Percentiles rank a stretch among this genome's conserved stretches.
Conservation (phyloP, 2,888 invertebrate species). For the Dicycla oo region DNA sequence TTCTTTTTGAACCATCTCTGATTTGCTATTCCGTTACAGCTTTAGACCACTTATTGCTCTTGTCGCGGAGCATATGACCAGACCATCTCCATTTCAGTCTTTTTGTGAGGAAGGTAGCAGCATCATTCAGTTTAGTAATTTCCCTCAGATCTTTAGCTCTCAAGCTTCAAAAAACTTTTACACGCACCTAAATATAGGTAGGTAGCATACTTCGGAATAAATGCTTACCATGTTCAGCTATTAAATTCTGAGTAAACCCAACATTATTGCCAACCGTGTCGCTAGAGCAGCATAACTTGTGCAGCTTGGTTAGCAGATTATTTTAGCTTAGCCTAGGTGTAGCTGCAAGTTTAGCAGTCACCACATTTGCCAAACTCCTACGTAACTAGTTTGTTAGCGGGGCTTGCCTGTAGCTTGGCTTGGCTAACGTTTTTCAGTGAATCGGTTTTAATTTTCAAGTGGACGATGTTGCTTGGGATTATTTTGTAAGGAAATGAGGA, state of each 20-base stretch:
- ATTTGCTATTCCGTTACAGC: no score
- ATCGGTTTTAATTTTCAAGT: conserved; percentile 22
- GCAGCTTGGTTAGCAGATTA: conserved; percentile 54
- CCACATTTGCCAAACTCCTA: conserved; percentile 53
- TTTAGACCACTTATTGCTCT: no score
- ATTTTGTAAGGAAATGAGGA: no score
- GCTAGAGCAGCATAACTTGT: conserved; percentile 42
- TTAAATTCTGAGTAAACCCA: conserved; percentile 22
- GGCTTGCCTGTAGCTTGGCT: conserved; percentile 14
- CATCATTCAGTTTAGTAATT: no score
- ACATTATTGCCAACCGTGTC: conserved; percentile 24
- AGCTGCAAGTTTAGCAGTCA: conserved; percentile 56
- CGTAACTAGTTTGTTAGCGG: conserved; percentile 43
- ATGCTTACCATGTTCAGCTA: conserved; percentile 12
- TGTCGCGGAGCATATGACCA: no score
- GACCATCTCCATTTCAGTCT: no score
- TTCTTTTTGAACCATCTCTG: no score
- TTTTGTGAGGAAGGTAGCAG: no score
- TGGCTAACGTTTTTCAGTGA: conserved; percentile 38
- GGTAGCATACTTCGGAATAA: background rate
- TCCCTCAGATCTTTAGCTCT: no score
- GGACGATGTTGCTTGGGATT: background rate
- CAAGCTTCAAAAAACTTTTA: no score
- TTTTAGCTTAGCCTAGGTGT: conserved; percentile 51
- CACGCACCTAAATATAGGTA: background rate